Conservation (phyloP, 2,888 invertebrate species). For the Nomada flava region DNA sequence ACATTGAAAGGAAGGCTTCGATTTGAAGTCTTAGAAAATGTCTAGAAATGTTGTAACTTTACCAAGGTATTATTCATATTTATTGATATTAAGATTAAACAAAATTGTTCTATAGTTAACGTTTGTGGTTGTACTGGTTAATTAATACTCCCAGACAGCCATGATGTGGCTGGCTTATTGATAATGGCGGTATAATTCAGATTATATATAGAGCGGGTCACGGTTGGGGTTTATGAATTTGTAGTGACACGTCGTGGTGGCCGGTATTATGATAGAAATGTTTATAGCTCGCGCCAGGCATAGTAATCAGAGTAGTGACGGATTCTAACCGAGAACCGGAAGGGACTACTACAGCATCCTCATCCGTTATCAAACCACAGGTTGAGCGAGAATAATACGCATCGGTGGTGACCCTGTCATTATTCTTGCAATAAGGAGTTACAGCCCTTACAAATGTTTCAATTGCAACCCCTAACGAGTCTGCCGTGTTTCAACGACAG, state of each 20-base stretch:
- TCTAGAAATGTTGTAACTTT: too few species aligned
- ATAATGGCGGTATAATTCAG: conserved; percentile 8
- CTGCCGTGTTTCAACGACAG: too few species aligned
- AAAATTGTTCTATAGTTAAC: background rate
- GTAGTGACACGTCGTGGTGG: conserved; percentile 10
- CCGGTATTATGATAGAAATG: conserved; percentile 51
- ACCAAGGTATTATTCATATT: background rate
- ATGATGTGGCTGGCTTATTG: background rate
- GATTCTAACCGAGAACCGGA: conserved; percentile 72
- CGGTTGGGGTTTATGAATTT: conserved; percentile 42
- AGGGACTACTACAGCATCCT: conserved; percentile 70
- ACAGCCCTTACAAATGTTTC: conserved; percentile 81
- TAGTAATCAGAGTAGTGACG: conserved; percentile 62
- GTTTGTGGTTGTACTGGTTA: background rate
- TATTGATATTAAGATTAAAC: background rate
- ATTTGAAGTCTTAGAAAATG: too few species aligned
- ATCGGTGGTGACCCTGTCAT: conserved; percentile 73
- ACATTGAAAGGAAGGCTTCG: too few species aligned
- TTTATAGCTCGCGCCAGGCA: conserved; percentile 58
- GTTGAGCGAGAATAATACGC: conserved; percentile 61
- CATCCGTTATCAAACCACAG: conserved; percentile 75
- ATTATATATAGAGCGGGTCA: conserved; percentile 19
- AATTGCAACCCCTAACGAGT: conserved; percentile 69
- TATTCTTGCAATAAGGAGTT: conserved; percentile 79
- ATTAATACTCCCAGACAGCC: background rate